phyloP scores from a whole-genome alignment of 2,113 vertebrate species.

The Helogale parvula region DNA sequence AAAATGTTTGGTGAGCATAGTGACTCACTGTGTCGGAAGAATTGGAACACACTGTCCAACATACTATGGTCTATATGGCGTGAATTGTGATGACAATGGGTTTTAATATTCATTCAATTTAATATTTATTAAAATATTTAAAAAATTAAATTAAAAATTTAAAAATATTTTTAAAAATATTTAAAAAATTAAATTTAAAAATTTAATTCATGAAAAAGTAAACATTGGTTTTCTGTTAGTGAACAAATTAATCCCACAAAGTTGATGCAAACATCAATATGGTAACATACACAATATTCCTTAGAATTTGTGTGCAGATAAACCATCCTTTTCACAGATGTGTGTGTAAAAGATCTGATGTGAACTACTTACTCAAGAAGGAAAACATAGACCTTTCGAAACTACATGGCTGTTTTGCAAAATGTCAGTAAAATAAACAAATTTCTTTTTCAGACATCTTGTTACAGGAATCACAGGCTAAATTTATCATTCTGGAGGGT shows the following conservation, averaged over 20 bases:
- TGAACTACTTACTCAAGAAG: not conserved
- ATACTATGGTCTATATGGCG: not conserved
- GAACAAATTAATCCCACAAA: not conserved
- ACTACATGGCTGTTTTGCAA: not conserved
- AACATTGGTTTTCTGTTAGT: not conserved
- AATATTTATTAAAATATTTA: no score
- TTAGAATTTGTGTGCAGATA: not conserved
- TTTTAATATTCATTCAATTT: not conserved
- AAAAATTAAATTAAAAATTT: no score
- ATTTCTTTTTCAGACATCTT: not conserved
- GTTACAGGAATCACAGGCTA: not conserved
- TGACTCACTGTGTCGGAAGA: not conserved
- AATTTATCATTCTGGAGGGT: not conserved
- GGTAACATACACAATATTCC: not conserved
- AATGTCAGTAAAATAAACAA: slow-evolving; percentile 1
- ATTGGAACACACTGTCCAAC: not conserved
- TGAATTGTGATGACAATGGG: not conserved
- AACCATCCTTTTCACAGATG: not conserved
- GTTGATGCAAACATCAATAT: not conserved
- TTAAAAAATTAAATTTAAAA: not conserved
- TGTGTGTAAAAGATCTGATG: not conserved
- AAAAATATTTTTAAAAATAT: no score
- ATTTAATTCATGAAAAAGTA: not conserved
- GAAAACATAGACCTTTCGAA: not conserved
- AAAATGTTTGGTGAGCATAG: not conserved